Evolutionary conservation across 2,888 invertebrate species (phyloP).

Genomic region (Heliothis peltigera): DNA sequence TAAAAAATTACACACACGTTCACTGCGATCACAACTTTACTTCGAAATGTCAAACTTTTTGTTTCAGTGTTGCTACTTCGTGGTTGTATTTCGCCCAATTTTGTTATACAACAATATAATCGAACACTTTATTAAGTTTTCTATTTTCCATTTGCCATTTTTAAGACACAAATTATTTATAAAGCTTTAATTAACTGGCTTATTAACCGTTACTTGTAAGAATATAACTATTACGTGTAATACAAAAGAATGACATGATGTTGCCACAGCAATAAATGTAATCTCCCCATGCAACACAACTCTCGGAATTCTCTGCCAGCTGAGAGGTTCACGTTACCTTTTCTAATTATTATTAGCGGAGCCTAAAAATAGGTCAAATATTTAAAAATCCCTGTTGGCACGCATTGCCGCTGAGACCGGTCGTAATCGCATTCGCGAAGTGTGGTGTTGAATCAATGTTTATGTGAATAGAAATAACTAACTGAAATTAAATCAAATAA

Average conservation of each 20-base stretch:
- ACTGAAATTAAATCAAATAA: constrained; percentile 29
- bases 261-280: constrained; percentile 67
- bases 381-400: constrained; percentile 87
- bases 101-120: neutral
- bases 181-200: fast-evolving
- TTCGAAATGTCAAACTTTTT: constrained; percentile 83
- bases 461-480: constrained; percentile 49
- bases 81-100: constrained; percentile 57
- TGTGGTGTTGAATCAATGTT: constrained; percentile 67
- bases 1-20: constrained; percentile 84
- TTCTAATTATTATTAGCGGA: constrained; percentile 88
- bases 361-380: constrained; percentile 88
- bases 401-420: constrained; percentile 77
- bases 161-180: neutral
- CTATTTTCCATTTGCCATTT: neutral
- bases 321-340: constrained; percentile 88
- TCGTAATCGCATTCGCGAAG: constrained; percentile 79
- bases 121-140: neutral
- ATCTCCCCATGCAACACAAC: constrained; percentile 65
- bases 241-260: constrained; percentile 48
- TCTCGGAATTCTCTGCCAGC: constrained; percentile 74
- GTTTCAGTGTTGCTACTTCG: constrained; percentile 73
- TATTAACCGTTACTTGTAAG: no score
- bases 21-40: constrained; percentile 83
- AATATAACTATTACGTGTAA: neutral